Evolutionary conservation across 2,113 vertebrate species (phyloP), one percentile per base, ranked within the genome.

Genomic region (Heterotis niloticus): DNA sequence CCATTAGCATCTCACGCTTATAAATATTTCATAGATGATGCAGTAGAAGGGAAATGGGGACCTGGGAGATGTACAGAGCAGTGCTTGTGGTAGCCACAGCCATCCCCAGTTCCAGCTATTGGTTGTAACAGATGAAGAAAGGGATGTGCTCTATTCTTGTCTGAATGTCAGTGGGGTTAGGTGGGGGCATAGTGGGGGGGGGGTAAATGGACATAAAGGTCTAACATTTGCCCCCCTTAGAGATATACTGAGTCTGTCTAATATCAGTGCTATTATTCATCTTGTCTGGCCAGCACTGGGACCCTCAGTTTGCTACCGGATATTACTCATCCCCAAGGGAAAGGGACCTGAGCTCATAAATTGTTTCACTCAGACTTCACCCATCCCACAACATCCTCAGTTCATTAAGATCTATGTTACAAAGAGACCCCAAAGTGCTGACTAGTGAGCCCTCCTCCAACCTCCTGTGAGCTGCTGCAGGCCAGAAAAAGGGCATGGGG

Each of bases 271-370:
- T 57, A 17, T n/a, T 72, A 54, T 24, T 74, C 4, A 24, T 66
- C 64, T 65, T 14, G 64, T 64, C 64, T 52, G 34, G 24, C 65
- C 68, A 17, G 44, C 62, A 65, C 34, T 14, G 10, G 44, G 26
- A 24, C 28, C 64, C 20, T 16, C 52, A 20, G n/a, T 64, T 0
- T 20, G 18, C 62, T 54, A 64, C 64, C 34, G 76, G 76, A 78
- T 78, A 78, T 78, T 68, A 69, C 76, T 26, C 66, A n/a, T 77
- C 54, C 52, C 11, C 26, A 10, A 54, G 76, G n/a, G 54, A 34
- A 10, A 59, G 24, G 64, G n/a, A 16, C 70, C 70, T 73, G 51
- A 73, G 70, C 51, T 0, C 34, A 56, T 73, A 56, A 77, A 44
- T 34, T 23, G 5, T 44, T 29, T 51, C 20, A 71, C 51, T 44